These are phyloP conservation scores for Protaetia brevitarsis DNA, from an alignment of 1,140 invertebrate species.

Conservation along the genomic window DNA sequence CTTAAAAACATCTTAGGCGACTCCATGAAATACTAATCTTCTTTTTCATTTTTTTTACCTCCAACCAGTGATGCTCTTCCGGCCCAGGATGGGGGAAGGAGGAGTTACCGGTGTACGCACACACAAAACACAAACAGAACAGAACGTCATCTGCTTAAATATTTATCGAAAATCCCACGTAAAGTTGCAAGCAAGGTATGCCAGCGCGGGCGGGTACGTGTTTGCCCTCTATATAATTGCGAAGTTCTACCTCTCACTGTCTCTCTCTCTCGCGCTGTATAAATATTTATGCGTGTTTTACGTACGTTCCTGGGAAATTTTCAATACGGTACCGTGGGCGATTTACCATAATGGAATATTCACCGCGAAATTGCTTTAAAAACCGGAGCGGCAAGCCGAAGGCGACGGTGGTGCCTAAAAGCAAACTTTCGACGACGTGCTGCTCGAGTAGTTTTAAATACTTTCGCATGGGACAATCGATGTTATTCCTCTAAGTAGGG, in stretches of 20 bases:
- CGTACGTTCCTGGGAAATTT: background rate
- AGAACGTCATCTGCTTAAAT: constrained; percentile 1
- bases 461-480: background rate
- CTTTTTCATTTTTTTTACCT: no score
- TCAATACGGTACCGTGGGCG: background rate
- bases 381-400: no score
- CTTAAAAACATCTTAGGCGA: no score
- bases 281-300: constrained; percentile 15
- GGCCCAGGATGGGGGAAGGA: no score
- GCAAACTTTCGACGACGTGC: background rate
- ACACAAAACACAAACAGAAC: constrained; percentile 3
- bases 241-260: background rate
- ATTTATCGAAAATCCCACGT: background rate
- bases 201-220: no score
- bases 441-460: constrained; percentile 11
- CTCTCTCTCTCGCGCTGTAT: background rate
- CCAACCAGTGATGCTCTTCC: no score
- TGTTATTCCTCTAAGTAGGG: no score
- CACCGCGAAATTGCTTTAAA: background rate
- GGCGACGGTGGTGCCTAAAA: background rate
- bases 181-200: constrained; percentile 7
- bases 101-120: no score
- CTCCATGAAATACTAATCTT: no score
- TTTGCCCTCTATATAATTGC: constrained; percentile 6
- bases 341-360: background rate